phyloP scores from a whole-genome alignment of 2,113 vertebrate genomes.

The Bothrops jararaca region DNA sequence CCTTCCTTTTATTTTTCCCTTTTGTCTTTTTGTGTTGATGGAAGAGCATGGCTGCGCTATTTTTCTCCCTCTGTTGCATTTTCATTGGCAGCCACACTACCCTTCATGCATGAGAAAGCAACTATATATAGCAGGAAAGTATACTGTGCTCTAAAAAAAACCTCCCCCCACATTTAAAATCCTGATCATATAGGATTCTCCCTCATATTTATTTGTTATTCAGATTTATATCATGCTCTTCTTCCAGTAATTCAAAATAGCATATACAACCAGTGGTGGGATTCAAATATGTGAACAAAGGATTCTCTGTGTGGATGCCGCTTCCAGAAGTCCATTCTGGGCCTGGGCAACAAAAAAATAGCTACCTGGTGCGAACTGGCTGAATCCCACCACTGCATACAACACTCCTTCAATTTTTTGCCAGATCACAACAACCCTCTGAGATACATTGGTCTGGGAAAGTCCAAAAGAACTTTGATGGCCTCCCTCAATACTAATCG shows the following conservation, averaged over 20 bases:
- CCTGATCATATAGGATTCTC: not conserved
- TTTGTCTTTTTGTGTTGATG: not conserved
- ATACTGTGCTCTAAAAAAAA: not conserved
- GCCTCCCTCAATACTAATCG: not conserved
- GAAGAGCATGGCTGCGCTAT: not conserved
- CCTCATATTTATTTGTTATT: not conserved
- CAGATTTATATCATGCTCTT: not conserved
- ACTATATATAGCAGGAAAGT: not conserved
- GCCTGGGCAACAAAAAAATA: too few relatives aligned
- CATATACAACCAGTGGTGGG: not conserved
- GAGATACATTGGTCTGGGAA: not conserved
- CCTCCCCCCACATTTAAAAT: not conserved
- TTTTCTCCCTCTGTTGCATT: not conserved
- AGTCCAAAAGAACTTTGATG: not conserved
- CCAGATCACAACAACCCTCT: not conserved
- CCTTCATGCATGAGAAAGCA: not conserved
- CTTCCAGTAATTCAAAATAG: not conserved
- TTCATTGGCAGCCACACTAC: not conserved
- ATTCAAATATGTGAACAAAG: too few relatives aligned
- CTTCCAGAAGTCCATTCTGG: too few relatives aligned
- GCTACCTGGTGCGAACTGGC: too few relatives aligned
- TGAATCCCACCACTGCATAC: too few relatives aligned
- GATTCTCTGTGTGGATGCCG: too few relatives aligned
- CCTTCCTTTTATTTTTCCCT: not conserved
- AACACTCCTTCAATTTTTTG: not conserved